Base-by-base conservation (phyloP, 2,113 vertebrate genomes). In the Columba livia region DNA sequence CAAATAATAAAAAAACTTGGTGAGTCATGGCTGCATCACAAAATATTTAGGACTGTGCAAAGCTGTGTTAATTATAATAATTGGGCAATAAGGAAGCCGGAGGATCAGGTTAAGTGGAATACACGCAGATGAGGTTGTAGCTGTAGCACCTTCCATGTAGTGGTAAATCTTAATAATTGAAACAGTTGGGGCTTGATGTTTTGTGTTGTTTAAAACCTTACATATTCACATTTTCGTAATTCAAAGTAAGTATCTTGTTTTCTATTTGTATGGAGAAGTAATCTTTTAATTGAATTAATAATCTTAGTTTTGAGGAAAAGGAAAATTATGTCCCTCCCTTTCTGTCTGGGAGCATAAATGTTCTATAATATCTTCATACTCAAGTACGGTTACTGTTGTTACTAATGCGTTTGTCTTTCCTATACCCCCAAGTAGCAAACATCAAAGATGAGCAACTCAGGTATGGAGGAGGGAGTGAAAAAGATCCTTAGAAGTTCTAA, bases 41-140 rank as follows among this genome's bases (percentile, higher is more conserved):
- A 34, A 56, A 31, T 69, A 82, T 50, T 89, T 51, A 75, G 85
- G 42, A 32, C 74, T 74, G 84, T 79, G 87, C 51, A 87, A 14
- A 67, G 84, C 70, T 89, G 44, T 48, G 8, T 97, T 94, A 87
- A 89, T 97, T 91, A 24, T 5, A 53, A 1, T 89, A 91, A 92
- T 50, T 96, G 79, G 75, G 47, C 66, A 74, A 14, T 87, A 61
- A 95, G 95, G 94, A 95, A 62, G 85, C 74, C 24, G 9, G 3
- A 71, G 90, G 77, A 82, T 64, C 82, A 86, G 65, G 50, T 78
- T 9, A 79, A 79, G 51, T 64, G 72, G 24, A 64, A 8, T 58
- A 34, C 2, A 3, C 67, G 90, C 66, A 85, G 71, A 66, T 81
- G 86, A 58, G 64, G 60, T 58, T 82, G 6, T 29, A 75, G 48